Evolutionary conservation across 2,888 invertebrate genomes (phyloP), one percentile per base, ranked within the genome.

Genomic region (Cheilosia variabilis): DNA sequence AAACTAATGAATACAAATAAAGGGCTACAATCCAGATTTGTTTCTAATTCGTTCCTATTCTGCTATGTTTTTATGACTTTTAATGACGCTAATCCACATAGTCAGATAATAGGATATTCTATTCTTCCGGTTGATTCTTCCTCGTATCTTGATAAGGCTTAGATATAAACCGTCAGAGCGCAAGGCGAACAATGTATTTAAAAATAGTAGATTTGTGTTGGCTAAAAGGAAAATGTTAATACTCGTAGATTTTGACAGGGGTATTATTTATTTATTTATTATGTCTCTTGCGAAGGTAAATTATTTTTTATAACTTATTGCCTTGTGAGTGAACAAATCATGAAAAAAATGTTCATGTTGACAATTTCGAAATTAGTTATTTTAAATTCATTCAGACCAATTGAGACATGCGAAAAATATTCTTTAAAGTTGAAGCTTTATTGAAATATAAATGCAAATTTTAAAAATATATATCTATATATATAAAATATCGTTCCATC

Each of bases 141-240:
- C 41, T 43, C 24, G 43, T 45, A n/a, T 55, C 55, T 55, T 53
- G 27, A 68, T 55, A 68, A 45, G 41, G 45, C 68, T 68, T 43
- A 68, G 45, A 55, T 43, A 68, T 55, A 68, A 68, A 55, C 68
- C 68, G 68, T 68, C 55, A 68, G 43, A 43, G 45, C 43, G 27
- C 24, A 52, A 55, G 2, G n/a, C 27, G 5, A 31, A 31, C 15
- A 27, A 55, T 2, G 10, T 47, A 47, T 47, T 47, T 31, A 31
- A 9, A 9, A 55, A 55, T 31, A 55, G 31, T 2, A 22, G n/a
- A 17, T 17, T 31, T 55, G 55, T 27, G 2, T 19, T 5, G 4
- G 10, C 13, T 52, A 24, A 37, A 37, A 2, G 19, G 13, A 37
- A 13, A 34, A 9, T 34, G 7, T n/a, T 45, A 7, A 17, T 17